Conservation (phyloP, 1,140 invertebrate genomes). For the Harpegnathos saltator region DNA sequence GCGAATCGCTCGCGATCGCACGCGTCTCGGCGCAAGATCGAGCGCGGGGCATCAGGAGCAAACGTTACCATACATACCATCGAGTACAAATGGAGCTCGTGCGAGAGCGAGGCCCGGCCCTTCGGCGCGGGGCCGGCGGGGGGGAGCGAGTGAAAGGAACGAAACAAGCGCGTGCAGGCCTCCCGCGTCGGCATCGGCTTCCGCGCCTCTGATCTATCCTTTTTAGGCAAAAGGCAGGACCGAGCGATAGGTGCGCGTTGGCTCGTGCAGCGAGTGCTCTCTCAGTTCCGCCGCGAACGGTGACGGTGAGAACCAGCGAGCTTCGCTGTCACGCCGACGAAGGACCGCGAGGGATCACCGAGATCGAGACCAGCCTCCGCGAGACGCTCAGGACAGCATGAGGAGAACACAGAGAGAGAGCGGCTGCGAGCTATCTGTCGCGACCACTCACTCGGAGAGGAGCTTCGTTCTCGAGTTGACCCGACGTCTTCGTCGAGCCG, state of each 20-base stretch:
- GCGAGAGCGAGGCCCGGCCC: neutral
- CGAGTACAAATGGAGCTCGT: conserved; percentile 67
- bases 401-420: too few relatives aligned
- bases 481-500: too few relatives aligned
- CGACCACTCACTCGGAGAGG: neutral
- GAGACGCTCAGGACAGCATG: too few relatives aligned
- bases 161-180: neutral
- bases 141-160: conserved; percentile 29
- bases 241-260: too few relatives aligned
- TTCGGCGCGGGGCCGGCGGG: conserved; percentile 4
- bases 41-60: conserved; percentile 59
- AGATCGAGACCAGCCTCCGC: too few relatives aligned
- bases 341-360: too few relatives aligned
- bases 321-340: too few relatives aligned
- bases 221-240: neutral
- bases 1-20: conserved; percentile 25
- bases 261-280: too few relatives aligned
- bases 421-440: too few relatives aligned
- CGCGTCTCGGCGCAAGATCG: conserved; percentile 9
- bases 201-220: conserved; percentile 12
- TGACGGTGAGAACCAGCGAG: too few relatives aligned
- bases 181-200: conserved; percentile 13
- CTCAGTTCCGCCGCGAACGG: too few relatives aligned
- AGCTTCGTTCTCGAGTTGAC: too few relatives aligned
- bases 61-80: conserved; percentile 68